A percentile compares a stretch with the other conserved stretches of the same genome.
Conservation (phyloP, 2,113 vertebrate species). For the Fregata magnificens region DNA sequence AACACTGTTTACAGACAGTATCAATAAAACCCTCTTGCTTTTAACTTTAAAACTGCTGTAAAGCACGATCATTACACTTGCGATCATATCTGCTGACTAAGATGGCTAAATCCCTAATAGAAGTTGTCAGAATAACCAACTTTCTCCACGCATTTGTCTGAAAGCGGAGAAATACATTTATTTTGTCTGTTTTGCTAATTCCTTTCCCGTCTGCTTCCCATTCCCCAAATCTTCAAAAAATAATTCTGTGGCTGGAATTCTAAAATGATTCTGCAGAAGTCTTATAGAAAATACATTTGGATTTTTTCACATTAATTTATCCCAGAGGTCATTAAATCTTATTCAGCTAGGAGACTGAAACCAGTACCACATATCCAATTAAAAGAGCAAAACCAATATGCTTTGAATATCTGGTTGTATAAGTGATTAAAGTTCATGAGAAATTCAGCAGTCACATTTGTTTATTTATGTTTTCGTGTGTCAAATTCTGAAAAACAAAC, state of each 20-base stretch:
- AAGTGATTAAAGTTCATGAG: neutral
- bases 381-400: neutral
- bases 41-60: neutral
- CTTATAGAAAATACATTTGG: neutral
- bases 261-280: neutral
- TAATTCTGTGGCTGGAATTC: neutral
- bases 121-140: neutral
- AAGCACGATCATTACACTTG: neutral
- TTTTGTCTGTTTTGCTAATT: neutral
- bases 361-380: neutral
- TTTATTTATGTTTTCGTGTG: neutral
- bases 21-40: neutral
- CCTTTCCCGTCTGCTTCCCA: neutral
- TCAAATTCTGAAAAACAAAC: conserved; percentile 33
- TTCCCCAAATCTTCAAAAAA: neutral
- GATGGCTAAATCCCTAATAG: neutral
- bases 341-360: neutral
- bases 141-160: neutral
- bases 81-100: neutral
- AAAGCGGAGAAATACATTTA: neutral
- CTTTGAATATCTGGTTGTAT: neutral
- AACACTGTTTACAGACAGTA: neutral
- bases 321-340: neutral
- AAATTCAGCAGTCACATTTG: conserved; percentile 6
- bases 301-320: neutral